A percentile compares a stretch with the other conserved stretches of the same genome.
Evolutionary conservation across 2,113 vertebrate genomes (phyloP).

Genomic region (Apteryx owenii): DNA sequence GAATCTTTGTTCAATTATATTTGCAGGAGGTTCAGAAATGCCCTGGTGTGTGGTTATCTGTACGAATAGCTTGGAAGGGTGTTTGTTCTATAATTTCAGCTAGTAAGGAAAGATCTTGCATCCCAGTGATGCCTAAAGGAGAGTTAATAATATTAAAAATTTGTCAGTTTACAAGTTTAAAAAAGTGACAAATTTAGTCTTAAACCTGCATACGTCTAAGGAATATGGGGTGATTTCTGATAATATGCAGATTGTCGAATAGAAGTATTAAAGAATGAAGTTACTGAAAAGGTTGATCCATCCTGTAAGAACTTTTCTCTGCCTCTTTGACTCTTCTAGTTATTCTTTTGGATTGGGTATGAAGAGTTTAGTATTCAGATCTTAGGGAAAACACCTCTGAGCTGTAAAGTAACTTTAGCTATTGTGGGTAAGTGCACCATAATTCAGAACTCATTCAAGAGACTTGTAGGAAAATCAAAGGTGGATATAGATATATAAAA

Average conservation of each 20-base stretch:
- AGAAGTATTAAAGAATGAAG: neutral
- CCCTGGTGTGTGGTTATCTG: neutral
- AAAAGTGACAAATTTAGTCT: neutral
- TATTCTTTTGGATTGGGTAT: neutral
- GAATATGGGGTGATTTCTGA: neutral
- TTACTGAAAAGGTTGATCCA: neutral
- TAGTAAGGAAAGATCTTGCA: neutral
- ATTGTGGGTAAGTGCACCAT: neutral
- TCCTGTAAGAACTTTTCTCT: neutral
- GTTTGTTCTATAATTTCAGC: neutral
- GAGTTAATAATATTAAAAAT: neutral
- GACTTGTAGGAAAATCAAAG: neutral
- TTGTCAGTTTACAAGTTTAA: neutral
- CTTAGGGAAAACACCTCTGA: neutral
- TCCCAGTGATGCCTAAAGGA: neutral
- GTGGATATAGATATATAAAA: neutral
- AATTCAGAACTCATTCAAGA: neutral
- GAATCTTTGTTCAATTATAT: neutral
- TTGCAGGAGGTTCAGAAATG: neutral
- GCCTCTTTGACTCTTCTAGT: neutral
- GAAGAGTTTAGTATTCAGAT: neutral
- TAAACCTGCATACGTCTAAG: neutral
- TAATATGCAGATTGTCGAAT: neutral
- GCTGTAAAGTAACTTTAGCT: neutral
- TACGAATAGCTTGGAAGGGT: neutral